Base-by-base conservation (phyloP, 2,113 vertebrate genomes). In the Psammodynastes pulverulentus region DNA sequence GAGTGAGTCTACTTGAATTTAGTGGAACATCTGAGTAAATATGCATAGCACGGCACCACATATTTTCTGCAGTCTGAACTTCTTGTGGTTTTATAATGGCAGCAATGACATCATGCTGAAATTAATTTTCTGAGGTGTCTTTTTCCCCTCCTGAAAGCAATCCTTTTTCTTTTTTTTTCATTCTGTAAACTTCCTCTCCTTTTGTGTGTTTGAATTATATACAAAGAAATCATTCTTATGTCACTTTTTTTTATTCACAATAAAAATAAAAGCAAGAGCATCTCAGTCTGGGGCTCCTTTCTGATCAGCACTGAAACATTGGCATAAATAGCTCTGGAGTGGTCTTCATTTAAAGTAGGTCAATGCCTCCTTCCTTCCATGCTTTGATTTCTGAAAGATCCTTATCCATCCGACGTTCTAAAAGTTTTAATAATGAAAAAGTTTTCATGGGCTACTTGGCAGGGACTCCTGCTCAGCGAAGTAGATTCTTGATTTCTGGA, bases 391-490 rank as follows among this genome's bases (percentile, higher is more conserved):
- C 13, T 48, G 53, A 54, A 49, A 91, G 29, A 58, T 49, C 17
- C 12, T 48, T 62, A 58, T 91, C 86, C 10, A 17, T 43, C 46
- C 15, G 9, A 86, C 45, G 39, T 85, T 52, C 34, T 84, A 54
- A 84, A 84, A 90, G 72, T 17, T 84, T 91, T 54, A 85, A 85
- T 85, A 84, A 54, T 39, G 58, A 87, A 51, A 87, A 45, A 13
- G 53, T 56, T 92, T 92, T 23, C n/a, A 51, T 85, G 39, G 46
- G 19, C 1, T 21, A 90, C 93, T 49, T 2, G 46, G 72, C 85
- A 93, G 93, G 17, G 84, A 29, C 94, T 0, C 67, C 94, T 94
- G 95, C 93, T 94, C 92, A 93, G 92, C 92, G 87, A 92, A 90
- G 9, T 93, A 94, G 92, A 95, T 24, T 93, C 94, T 93, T 86